A percentile compares a stretch with the other conserved stretches of the same genome.
These are phyloP conservation scores for Heliconius ismenius DNA, from an alignment of 2,888 invertebrate species.

Conservation along the genomic window DNA sequence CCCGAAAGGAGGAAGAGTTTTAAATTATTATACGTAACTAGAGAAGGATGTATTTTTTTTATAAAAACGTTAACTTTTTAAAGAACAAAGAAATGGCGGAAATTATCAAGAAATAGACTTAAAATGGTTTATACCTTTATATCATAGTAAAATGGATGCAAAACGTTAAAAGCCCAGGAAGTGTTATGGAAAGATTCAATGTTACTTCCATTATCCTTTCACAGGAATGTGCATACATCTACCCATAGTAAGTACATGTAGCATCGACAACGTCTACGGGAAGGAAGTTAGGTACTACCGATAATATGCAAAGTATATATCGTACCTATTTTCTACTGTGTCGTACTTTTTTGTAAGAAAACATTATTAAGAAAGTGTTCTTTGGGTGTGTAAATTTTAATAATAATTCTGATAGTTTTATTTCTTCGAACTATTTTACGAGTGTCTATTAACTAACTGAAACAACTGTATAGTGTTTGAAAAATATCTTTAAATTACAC, in stretches of 20 bases:
- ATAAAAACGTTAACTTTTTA: too few species aligned
- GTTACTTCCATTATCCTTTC: constrained; percentile 6
- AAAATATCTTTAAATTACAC: too few species aligned
- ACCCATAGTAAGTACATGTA: background rate
- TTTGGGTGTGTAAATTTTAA: too few species aligned
- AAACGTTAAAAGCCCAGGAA: background rate
- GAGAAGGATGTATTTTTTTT: too few species aligned
- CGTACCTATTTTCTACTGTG: too few species aligned
- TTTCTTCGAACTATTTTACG: too few species aligned
- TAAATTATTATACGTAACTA: background rate
- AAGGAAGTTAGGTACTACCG: background rate
- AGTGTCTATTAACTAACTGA: too few species aligned
- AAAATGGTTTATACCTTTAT: background rate
- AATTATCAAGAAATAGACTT: background rate
- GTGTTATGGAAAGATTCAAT: background rate
- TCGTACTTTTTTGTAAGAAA: too few species aligned
- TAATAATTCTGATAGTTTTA: too few species aligned
- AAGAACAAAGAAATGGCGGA: background rate
- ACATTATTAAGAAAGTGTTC: too few species aligned
- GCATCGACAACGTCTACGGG: background rate
- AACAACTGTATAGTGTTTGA: too few species aligned
- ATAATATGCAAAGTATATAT: background rate
- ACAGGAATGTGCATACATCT: background rate
- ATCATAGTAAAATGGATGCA: background rate
- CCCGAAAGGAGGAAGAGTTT: background rate